Evolutionary conservation across 2,113 vertebrate genomes (phyloP).

Genomic region (Labeo rohita): DNA sequence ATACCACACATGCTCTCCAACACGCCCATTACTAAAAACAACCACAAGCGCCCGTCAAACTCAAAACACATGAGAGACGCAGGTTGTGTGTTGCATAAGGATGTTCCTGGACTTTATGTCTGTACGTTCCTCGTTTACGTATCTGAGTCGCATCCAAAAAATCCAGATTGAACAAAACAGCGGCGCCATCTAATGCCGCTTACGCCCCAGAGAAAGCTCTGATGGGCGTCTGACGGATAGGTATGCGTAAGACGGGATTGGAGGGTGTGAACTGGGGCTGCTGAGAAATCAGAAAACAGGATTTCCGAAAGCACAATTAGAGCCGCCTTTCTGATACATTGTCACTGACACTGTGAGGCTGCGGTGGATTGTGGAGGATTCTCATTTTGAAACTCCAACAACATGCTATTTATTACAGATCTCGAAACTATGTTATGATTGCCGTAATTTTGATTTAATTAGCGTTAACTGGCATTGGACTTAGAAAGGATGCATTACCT

Average conservation of each 20-base stretch:
- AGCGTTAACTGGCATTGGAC: background rate
- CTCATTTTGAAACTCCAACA: background rate
- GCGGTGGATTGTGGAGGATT: background rate
- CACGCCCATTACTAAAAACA: background rate
- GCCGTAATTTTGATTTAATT: background rate
- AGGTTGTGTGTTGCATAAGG: background rate
- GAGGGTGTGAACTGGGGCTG: background rate
- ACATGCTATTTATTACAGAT: background rate
- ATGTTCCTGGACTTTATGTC: conserved; percentile 10
- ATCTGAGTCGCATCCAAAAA: conserved; percentile 10
- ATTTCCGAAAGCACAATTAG: background rate
- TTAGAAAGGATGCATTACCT: background rate
- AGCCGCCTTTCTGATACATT: background rate
- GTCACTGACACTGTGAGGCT: background rate
- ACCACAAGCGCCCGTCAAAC: conserved; percentile 3
- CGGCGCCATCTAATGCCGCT: background rate
- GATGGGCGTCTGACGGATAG: background rate
- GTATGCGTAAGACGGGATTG: background rate
- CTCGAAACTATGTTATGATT: background rate
- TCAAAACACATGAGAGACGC: background rate
- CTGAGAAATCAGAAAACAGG: background rate
- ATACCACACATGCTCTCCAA: conserved; percentile 13
- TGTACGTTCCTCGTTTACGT: background rate
- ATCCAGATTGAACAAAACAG: conserved; percentile 9
- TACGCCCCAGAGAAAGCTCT: background rate